Evolutionary conservation across 2,888 invertebrate species (phyloP).

Genomic region (Endomychus coccineus): DNA sequence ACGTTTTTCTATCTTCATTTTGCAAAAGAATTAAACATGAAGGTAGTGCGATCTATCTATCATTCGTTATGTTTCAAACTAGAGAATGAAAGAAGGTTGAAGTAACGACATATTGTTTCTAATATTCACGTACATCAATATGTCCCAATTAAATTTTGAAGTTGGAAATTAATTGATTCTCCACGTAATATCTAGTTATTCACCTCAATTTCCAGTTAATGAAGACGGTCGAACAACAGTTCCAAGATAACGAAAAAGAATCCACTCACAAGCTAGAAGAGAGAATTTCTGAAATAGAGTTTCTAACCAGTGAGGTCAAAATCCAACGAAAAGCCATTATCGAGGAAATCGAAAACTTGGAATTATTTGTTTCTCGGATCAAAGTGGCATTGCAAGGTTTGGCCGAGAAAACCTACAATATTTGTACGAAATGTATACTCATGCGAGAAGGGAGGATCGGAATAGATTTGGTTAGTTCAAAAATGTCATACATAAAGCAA

Average conservation of each 20-base stretch:
- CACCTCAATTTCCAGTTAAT: too few relatives aligned
- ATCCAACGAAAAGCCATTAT: slow-evolving; percentile 67
- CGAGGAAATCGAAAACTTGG: slow-evolving; percentile 75
- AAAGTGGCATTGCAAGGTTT: slow-evolving; percentile 65
- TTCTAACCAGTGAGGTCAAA: slow-evolving; percentile 68
- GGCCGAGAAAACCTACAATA: slow-evolving; percentile 55
- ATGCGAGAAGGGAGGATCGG: slow-evolving; percentile 69
- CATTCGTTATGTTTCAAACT: neutral
- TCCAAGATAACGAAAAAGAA: slow-evolving; percentile 68
- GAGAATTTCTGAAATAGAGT: slow-evolving; percentile 74
- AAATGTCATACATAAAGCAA: slow-evolving; percentile 1
- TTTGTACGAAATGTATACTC: slow-evolving; percentile 68
- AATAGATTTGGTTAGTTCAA: slow-evolving; percentile 61
- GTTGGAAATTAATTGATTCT: too few relatives aligned
- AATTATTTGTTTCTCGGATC: too few relatives aligned
- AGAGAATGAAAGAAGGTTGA: neutral
- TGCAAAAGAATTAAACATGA: too few relatives aligned
- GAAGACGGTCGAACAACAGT: slow-evolving; percentile 63
- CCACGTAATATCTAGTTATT: too few relatives aligned
- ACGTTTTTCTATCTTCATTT: too few relatives aligned
- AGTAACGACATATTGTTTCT: neutral
- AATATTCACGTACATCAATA: too few relatives aligned
- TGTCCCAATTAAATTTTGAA: too few relatives aligned
- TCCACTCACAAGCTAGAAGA: slow-evolving; percentile 69
- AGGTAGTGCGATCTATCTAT: slow-evolving; percentile 1